phyloP scores from a whole-genome alignment of 2,797 vertebrate genomes.

The Periophthalmus magnuspinnatus region DNA sequence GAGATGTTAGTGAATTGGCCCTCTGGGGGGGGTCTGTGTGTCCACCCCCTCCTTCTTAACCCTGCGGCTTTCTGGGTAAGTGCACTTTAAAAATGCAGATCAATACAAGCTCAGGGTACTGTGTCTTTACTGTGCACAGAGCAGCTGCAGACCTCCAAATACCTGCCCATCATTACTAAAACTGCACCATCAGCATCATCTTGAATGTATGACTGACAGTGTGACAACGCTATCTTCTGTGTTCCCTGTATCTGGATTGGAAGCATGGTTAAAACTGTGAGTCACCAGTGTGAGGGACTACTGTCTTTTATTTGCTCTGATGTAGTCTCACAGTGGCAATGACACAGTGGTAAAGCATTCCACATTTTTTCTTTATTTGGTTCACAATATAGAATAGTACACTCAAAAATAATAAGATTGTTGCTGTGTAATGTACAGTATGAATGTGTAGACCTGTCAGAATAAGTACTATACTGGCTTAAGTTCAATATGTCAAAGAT shows the following conservation, averaged over 20 bases:
- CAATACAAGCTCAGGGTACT: constrained; percentile 41
- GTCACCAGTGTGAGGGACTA: neutral
- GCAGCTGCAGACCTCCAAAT: constrained; percentile 3
- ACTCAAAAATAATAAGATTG: neutral
- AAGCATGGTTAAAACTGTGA: neutral
- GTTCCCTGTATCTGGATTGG: neutral
- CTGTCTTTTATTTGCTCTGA: neutral
- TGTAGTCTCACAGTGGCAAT: neutral
- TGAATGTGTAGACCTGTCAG: too few species aligned
- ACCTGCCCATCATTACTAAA: neutral
- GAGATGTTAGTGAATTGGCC: constrained; percentile 1
- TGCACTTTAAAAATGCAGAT: constrained; percentile 60
- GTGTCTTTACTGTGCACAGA: neutral
- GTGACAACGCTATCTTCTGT: neutral
- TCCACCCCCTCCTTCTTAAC: constrained; percentile 14
- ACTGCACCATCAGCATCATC: neutral
- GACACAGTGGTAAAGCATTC: too few species aligned
- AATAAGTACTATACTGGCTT: too few species aligned
- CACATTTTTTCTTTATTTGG: too few species aligned
- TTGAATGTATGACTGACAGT: neutral
- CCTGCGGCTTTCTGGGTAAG: constrained; percentile 54
- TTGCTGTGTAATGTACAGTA: too few species aligned
- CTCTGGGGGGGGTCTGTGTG: neutral
- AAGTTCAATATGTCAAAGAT: too few species aligned
- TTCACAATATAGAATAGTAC: too few species aligned